These are phyloP conservation scores for Trematomus loennbergii DNA, from an alignment of 2,113 vertebrate genomes.

Conservation along the genomic window DNA sequence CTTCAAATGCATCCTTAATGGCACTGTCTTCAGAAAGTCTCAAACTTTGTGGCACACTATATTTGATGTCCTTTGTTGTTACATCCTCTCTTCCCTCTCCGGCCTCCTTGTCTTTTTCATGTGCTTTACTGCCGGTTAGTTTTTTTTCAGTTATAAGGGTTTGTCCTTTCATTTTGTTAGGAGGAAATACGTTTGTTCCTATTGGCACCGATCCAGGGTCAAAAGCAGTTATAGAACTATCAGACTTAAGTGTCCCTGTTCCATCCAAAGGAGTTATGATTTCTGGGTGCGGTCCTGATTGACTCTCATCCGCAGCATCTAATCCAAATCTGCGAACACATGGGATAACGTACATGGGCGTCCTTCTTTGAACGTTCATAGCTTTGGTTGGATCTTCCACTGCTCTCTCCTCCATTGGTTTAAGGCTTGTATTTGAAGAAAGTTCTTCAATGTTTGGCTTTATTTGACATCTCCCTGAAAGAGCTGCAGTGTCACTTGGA, in stretches of 20 bases:
- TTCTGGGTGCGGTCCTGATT: not conserved
- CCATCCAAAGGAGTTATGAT: not conserved
- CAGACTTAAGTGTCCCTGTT: not conserved
- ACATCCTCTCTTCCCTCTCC: conserved; percentile 1
- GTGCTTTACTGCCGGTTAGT: conserved; percentile 3
- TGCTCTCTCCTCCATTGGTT: not conserved
- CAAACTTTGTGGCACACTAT: not conserved
- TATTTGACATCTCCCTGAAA: not conserved
- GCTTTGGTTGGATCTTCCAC: not conserved
- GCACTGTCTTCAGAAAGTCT: not conserved
- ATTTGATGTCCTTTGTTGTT: conserved; percentile 9
- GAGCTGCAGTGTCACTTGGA: not conserved
- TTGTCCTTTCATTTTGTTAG: conserved; percentile 6
- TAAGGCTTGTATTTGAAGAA: not conserved
- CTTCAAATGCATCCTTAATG: conserved; percentile 10
- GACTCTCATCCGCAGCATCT: conserved; percentile 6
- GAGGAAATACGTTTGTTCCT: not conserved
- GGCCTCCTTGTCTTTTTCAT: conserved; percentile 2
- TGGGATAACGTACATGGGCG: conserved; percentile 55
- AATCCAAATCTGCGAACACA: conserved; percentile 26
- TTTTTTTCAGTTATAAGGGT: not conserved
- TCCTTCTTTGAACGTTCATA: conserved; percentile 14
- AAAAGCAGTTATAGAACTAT: not conserved
- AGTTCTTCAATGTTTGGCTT: not conserved
- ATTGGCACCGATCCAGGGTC: not conserved